These are phyloP conservation scores for Limanda limanda DNA, from an alignment of 2,113 vertebrate species.

Conservation along the genomic window DNA sequence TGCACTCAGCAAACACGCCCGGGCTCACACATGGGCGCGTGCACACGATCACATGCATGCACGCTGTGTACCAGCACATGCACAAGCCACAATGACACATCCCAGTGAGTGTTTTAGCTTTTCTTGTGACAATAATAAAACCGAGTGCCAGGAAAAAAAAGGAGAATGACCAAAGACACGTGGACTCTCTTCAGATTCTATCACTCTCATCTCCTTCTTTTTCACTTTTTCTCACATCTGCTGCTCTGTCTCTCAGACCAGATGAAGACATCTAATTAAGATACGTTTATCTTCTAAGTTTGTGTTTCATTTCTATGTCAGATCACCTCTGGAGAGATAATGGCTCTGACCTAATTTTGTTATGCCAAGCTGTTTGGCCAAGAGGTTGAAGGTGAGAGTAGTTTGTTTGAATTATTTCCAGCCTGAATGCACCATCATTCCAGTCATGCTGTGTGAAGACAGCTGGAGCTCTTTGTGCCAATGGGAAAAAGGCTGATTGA, in stretches of 20 bases:
- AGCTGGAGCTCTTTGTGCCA: slow-evolving; percentile 28
- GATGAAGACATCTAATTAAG: slow-evolving; percentile 1
- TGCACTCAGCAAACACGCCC: slow-evolving; percentile 37
- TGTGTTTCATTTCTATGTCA: slow-evolving; percentile 19
- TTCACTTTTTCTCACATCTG: background rate
- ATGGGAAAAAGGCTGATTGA: slow-evolving; percentile 8
- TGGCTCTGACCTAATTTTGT: background rate
- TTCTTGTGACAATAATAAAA: slow-evolving; percentile 72
- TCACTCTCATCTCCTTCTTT: slow-evolving; percentile 1
- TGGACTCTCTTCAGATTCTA: slow-evolving; percentile 21
- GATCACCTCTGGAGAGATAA: background rate
- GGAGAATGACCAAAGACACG: slow-evolving; percentile 52
- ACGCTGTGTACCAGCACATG: background rate
- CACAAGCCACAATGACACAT: slow-evolving; percentile 64
- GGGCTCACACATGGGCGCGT: slow-evolving; percentile 18
- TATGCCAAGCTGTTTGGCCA: slow-evolving; percentile 4
- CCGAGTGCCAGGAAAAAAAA: slow-evolving; percentile 59
- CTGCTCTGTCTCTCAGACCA: background rate
- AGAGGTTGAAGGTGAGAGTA: slow-evolving; percentile 32
- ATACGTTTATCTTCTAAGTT: background rate
- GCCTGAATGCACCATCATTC: slow-evolving; percentile 7
- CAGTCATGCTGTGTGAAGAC: slow-evolving; percentile 28
- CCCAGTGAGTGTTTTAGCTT: slow-evolving; percentile 55
- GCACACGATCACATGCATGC: slow-evolving; percentile 15
- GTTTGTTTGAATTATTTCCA: slow-evolving; percentile 41